Evolutionary conservation across 2,113 vertebrate genomes (phyloP).

Genomic region (Sphyrna mokarran): DNA sequence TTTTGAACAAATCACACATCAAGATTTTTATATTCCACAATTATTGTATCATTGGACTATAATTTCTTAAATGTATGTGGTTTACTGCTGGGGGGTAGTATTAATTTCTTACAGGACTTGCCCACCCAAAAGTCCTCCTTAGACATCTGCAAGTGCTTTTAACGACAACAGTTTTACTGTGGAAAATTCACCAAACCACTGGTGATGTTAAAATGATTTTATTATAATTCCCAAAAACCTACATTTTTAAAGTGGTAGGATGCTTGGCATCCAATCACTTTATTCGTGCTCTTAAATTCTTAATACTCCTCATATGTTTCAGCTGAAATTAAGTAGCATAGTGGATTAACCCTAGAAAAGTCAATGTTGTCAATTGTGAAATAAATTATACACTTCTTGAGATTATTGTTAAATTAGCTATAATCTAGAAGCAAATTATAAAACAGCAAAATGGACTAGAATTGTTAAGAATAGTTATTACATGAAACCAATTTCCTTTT

Average conservation of each 20-base stretch:
- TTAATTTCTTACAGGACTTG: background rate
- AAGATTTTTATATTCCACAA: background rate
- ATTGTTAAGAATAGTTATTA: background rate
- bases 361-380: background rate
- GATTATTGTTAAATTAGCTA: background rate
- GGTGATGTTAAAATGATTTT: background rate
- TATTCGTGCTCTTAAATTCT: background rate
- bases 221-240: constrained; percentile 8
- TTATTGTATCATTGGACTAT: background rate
- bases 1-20: constrained; percentile 3
- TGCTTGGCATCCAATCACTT: background rate
- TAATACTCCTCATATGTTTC: background rate
- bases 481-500: background rate
- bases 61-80: background rate
- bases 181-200: background rate
- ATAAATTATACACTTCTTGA: background rate
- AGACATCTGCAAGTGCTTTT: background rate
- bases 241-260: background rate
- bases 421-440: background rate
- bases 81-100: background rate
- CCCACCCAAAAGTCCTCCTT: background rate
- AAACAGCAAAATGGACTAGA: background rate
- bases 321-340: background rate
- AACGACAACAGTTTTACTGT: background rate
- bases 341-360: background rate